Percentiles rank a stretch among this genome's conserved stretches.
Evolutionary conservation across 2,888 invertebrate genomes (phyloP).

Genomic region (Helicoverpa assulta): DNA sequence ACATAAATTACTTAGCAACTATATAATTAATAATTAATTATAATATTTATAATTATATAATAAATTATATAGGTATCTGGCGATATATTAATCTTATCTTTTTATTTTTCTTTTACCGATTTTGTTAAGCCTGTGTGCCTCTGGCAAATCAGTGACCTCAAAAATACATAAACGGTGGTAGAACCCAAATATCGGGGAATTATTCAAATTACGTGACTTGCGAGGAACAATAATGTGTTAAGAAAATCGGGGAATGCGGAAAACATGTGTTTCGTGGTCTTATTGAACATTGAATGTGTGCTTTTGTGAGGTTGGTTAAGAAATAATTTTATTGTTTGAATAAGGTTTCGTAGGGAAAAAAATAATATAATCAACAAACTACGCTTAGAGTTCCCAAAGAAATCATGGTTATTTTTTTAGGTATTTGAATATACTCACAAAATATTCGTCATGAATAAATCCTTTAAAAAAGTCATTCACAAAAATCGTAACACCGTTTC

Average conservation of each 20-base stretch:
- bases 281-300: neutral
- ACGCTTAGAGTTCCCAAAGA: too few relatives aligned
- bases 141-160: neutral
- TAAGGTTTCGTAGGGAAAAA: too few relatives aligned
- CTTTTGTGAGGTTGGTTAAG: neutral
- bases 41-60: too few relatives aligned
- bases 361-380: too few relatives aligned
- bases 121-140: too few relatives aligned
- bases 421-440: conserved; percentile 49
- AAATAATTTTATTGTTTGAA: too few relatives aligned
- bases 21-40: too few relatives aligned
- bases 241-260: conserved; percentile 26
- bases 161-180: neutral
- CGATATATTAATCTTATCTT: too few relatives aligned
- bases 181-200: conserved; percentile 22
- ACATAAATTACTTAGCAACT: too few relatives aligned
- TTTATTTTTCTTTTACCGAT: too few relatives aligned
- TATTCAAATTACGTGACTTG: conserved; percentile 47
- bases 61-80: too few relatives aligned
- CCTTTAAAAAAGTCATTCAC: conserved; percentile 45
- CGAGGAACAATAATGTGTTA: conserved; percentile 22
- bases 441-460: conserved; percentile 62
- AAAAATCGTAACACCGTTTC: conserved; percentile 32
- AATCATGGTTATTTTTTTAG: neutral
- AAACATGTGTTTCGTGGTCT: neutral